Conservation (phyloP, 2,113 vertebrate species). For the Seriola dumerili region DNA sequence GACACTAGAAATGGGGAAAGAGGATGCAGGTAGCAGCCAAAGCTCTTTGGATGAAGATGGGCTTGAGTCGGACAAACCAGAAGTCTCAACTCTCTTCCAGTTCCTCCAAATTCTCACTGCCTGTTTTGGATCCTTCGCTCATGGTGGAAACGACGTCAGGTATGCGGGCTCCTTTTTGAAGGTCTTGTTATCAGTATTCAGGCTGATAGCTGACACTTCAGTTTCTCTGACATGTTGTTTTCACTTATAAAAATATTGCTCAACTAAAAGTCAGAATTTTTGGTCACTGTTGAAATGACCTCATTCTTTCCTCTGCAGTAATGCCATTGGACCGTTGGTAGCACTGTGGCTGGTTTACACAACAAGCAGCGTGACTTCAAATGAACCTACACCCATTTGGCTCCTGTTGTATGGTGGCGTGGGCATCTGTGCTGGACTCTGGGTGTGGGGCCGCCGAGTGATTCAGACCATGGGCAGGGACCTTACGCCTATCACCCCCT, state of each 20-base stretch:
- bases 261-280: not conserved
- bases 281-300: not conserved
- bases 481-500: slow-evolving; percentile 96
- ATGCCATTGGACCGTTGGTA: slow-evolving; percentile 96
- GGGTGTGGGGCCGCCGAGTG: slow-evolving; percentile 98
- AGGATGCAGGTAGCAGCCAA: slow-evolving; percentile 84
- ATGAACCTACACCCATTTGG: slow-evolving; percentile 90
- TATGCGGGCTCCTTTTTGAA: slow-evolving; percentile 62
- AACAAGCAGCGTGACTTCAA: slow-evolving; percentile 82
- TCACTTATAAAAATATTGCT: not conserved
- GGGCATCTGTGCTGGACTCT: slow-evolving; percentile 95
- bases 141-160: slow-evolving; percentile 98
- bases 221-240: not conserved
- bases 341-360: slow-evolving; percentile 92
- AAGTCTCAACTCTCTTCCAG: slow-evolving; percentile 95
- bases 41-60: slow-evolving; percentile 90
- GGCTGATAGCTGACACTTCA: not conserved
- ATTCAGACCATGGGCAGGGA: slow-evolving; percentile 99
- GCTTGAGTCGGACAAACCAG: slow-evolving; percentile 90
- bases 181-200: not conserved
- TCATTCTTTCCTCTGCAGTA: slow-evolving; percentile 82
- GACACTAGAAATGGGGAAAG: slow-evolving; percentile 79
- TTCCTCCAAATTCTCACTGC: slow-evolving; percentile 98
- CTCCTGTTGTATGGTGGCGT: slow-evolving; percentile 94
- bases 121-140: slow-evolving; percentile 98